Conservation (phyloP, 2,113 vertebrate genomes). For the Agapornis roseicollis region DNA sequence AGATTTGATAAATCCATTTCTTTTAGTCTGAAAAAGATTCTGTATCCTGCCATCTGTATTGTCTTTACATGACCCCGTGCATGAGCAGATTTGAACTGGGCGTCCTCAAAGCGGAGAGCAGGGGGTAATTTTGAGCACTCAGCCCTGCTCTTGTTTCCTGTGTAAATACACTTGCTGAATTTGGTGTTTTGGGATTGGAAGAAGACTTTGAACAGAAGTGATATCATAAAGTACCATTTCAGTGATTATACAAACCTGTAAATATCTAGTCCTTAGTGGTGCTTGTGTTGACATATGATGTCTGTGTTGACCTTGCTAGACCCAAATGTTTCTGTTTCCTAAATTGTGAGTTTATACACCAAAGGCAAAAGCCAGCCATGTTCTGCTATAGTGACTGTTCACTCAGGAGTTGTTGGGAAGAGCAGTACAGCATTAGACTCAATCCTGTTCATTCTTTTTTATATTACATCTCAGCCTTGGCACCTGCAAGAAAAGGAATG, state of each 20-base stretch:
- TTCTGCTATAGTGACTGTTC: background rate
- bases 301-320: background rate
- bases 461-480: background rate
- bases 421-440: background rate
- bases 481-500: no score
- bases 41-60: background rate
- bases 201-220: background rate
- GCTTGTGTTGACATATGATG: background rate
- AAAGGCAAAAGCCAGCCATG: background rate
- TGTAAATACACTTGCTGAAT: background rate
- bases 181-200: background rate
- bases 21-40: background rate
- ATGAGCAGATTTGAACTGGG: background rate
- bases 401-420: background rate
- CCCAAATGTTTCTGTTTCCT: background rate
- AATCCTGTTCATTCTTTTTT: background rate
- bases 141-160: background rate
- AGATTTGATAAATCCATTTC: background rate
- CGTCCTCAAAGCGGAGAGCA: accelerated
- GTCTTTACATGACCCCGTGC: background rate
- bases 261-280: background rate
- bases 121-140: accelerated
- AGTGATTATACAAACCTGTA: background rate
- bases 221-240: background rate
- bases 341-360: background rate